Conservation (phyloP, 1,140 invertebrate species). For the Drosophila sulfurigaster region DNA sequence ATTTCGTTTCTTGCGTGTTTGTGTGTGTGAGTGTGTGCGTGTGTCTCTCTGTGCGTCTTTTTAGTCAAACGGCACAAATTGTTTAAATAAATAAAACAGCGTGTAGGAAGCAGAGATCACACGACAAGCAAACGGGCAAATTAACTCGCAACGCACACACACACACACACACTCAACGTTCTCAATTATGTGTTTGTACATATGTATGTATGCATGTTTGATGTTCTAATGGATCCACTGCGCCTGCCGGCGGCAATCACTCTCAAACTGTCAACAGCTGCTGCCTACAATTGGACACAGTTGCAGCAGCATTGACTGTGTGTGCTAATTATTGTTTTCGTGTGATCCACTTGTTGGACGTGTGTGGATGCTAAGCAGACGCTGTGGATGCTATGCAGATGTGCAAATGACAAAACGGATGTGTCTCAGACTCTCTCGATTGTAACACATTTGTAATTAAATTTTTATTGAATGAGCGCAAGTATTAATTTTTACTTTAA, state of each 20-base stretch:
- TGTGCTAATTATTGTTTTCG: slow-evolving; percentile 6
- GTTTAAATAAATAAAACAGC: slow-evolving; percentile 78
- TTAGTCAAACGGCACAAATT: slow-evolving; percentile 65
- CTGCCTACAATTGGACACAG: slow-evolving; percentile 13
- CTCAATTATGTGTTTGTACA: neutral
- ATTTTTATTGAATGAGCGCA: neutral
- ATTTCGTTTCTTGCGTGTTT: slow-evolving; percentile 17
- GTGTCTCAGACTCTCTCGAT: neutral
- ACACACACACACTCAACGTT: slow-evolving; percentile 5
- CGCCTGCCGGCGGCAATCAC: slow-evolving; percentile 11
- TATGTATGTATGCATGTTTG: neutral
- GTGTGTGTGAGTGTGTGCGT: slow-evolving; percentile 15
- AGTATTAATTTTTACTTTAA: no score
- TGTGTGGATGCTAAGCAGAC: neutral
- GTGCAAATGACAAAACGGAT: neutral
- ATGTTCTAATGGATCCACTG: neutral
- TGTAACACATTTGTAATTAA: neutral
- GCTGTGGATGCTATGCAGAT: neutral
- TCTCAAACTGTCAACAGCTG: slow-evolving; percentile 26
- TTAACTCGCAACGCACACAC: slow-evolving; percentile 39
- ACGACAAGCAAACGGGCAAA: slow-evolving; percentile 46
- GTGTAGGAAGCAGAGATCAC: slow-evolving; percentile 53
- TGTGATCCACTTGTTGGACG: slow-evolving; percentile 2
- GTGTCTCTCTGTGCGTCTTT: slow-evolving; percentile 44
- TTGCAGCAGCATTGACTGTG: neutral